Base-by-base conservation (phyloP, 30 jellyfish, hydroid and myxozoan species). In the Cassiopea xamachana region DNA sequence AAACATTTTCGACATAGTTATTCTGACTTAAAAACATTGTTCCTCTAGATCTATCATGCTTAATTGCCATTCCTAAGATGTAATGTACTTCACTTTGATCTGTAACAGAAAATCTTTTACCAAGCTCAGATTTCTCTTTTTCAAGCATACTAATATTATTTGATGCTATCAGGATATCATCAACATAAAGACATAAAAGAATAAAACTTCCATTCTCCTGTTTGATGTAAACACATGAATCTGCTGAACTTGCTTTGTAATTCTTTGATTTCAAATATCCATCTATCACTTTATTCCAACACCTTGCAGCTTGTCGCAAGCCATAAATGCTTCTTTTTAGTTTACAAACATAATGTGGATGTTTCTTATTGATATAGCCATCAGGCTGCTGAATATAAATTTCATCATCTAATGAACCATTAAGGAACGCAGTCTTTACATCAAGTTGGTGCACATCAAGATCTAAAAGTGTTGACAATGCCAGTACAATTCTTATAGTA, bases 341-440 rank as follows among this genome's bases (percentile, higher is more conserved):
- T 50, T 72, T 84, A 60, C 92, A 84, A 44, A 72, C 92, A 13
- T 47, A 18, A 55, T 45, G 49, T 39, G 92, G 92, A 62, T 84
- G 7, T 19, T 64, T 39, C 88, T 72, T 50, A 76, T 69, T 62
- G 47, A 67, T 64, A 72, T 44, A 72, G 14, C 92, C 89, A 73
- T 75, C 93, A 27, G 93, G 91, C 45, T 86, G 93, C 47, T 51
- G 67, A 91, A 86, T 86, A 86, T 45, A 84, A 8, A 84, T 84
- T 15, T 84, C 88, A 61, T 69, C 88, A 17, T 69, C 90, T 68
- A 84, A 44, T 18, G 69, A 27, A n/a, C 92, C 92, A 71, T 84
- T 69, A 2, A 84, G 87, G 75, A 84, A 86, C n/a, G 93, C 93
- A 5, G 93, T 86, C 19, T 86, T 86, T 7, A 86, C 93, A 55